phyloP scores from a whole-genome alignment of 1,140 invertebrate genomes.

The Parasteatoda tepidariorum region DNA sequence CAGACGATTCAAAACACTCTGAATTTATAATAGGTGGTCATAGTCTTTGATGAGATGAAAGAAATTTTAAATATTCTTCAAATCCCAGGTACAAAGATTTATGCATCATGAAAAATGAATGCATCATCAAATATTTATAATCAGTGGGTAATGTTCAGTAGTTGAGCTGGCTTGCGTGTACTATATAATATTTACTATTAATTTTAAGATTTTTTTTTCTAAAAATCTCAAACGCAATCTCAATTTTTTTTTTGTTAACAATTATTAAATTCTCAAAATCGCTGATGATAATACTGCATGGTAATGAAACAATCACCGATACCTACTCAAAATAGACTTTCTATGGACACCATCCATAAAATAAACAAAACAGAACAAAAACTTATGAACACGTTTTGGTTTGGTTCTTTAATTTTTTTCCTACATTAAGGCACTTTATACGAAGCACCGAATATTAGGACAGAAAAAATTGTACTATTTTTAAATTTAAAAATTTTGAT shows the following conservation, averaged over 20 bases:
- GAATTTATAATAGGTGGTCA: not conserved
- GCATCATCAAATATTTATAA: not conserved
- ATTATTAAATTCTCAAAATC: too few species aligned
- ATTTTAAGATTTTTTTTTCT: not conserved
- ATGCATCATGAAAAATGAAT: not conserved
- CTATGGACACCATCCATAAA: too few species aligned
- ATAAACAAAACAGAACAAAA: too few species aligned
- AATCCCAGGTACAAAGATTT: not conserved
- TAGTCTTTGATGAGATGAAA: not conserved
- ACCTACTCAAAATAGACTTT: too few species aligned
- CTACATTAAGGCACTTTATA: not conserved
- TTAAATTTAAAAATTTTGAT: not conserved
- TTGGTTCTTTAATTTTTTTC: not conserved
- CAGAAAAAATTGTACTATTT: not conserved
- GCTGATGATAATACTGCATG: slow-evolving; percentile 32
- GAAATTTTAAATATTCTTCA: not conserved
- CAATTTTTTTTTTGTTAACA: too few species aligned
- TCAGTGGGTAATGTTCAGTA: slow-evolving; percentile 15
- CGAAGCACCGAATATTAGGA: slow-evolving; percentile 6
- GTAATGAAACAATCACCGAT: too few species aligned
- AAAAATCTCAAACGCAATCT: not conserved
- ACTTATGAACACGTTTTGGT: slow-evolving; percentile 32
- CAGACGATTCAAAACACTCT: not conserved
- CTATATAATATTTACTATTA: not conserved
- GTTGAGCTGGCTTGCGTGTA: not conserved